A percentile compares a stretch with the other conserved stretches of the same genome.
phyloP scores from a whole-genome alignment of 2,797 vertebrate species.

The Eleutherodactylus coqui region DNA sequence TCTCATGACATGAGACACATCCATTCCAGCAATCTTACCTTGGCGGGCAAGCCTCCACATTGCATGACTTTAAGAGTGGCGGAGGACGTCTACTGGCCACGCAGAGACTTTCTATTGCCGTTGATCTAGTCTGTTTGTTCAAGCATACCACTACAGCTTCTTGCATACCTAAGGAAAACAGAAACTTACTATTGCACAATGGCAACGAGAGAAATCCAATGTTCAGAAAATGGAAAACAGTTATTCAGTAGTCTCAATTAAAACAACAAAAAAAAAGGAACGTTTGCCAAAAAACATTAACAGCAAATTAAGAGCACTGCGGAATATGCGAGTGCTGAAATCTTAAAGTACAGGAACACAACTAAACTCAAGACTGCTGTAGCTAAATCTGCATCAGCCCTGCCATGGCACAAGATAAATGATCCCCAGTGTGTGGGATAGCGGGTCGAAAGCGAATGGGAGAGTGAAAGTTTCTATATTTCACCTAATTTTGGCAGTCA shows the following conservation, averaged over 20 bases:
- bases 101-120: slow-evolving; percentile 81
- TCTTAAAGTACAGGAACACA: slow-evolving; percentile 6
- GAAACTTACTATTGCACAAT: background rate
- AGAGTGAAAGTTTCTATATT: slow-evolving; percentile 46
- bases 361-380: background rate
- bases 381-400: slow-evolving; percentile 30
- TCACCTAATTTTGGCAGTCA: slow-evolving; percentile 54
- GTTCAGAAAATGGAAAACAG: background rate
- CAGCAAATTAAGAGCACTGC: background rate
- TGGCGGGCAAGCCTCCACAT: slow-evolving; percentile 87
- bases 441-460: slow-evolving; percentile 35
- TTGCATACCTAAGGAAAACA: slow-evolving; percentile 84
- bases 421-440: slow-evolving; percentile 53
- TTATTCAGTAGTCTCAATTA: slow-evolving; percentile 10
- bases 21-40: slow-evolving; percentile 77
- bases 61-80: slow-evolving; percentile 87
- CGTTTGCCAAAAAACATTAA: slow-evolving; percentile 10
- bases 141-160: slow-evolving; percentile 93
- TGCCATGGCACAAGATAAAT: slow-evolving; percentile 59
- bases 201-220: background rate
- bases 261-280: background rate
- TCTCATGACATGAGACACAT: background rate
- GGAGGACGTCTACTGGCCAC: slow-evolving; percentile 86
- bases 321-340: slow-evolving; percentile 27
- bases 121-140: slow-evolving; percentile 92